These are phyloP conservation scores for Hylaea fasciaria DNA, from an alignment of 2,888 invertebrate genomes.

Conservation along the genomic window DNA sequence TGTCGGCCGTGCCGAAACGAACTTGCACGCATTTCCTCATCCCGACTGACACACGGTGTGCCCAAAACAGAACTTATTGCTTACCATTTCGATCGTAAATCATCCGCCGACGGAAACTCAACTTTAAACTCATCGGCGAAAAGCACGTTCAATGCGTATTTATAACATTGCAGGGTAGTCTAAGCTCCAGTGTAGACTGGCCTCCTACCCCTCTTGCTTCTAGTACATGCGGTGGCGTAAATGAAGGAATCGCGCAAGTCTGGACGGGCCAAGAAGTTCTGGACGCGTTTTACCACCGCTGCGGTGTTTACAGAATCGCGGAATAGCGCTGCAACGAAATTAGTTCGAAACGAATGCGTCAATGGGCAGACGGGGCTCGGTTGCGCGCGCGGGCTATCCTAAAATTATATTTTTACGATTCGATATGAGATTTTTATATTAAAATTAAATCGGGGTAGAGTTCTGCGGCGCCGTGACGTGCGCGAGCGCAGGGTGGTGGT, in stretches of 20 bases:
- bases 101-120: constrained; percentile 40
- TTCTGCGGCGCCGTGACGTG: constrained; percentile 65
- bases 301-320: constrained; percentile 82
- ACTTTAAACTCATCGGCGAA: constrained; percentile 40
- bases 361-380: constrained; percentile 73
- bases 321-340: constrained; percentile 84
- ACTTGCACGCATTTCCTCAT: constrained; percentile 83
- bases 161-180: constrained; percentile 55
- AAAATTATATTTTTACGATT: constrained; percentile 81
- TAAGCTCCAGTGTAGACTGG: constrained; percentile 50
- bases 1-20: constrained; percentile 79
- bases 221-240: constrained; percentile 30
- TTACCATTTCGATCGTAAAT: constrained; percentile 54
- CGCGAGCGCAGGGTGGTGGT: constrained; percentile 58
- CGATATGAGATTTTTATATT: constrained; percentile 75
- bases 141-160: constrained; percentile 36
- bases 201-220: constrained; percentile 19
- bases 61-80: constrained; percentile 83
- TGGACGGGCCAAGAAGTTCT: constrained; percentile 57
- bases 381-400: constrained; percentile 70
- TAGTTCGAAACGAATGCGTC: constrained; percentile 83
- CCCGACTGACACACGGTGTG: constrained; percentile 77
- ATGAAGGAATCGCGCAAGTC: constrained; percentile 48
- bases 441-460: constrained; percentile 71
- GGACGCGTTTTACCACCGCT: constrained; percentile 66